Evolutionary conservation across 1,140 invertebrate species (phyloP).

Genomic region (Hestina assimilis): DNA sequence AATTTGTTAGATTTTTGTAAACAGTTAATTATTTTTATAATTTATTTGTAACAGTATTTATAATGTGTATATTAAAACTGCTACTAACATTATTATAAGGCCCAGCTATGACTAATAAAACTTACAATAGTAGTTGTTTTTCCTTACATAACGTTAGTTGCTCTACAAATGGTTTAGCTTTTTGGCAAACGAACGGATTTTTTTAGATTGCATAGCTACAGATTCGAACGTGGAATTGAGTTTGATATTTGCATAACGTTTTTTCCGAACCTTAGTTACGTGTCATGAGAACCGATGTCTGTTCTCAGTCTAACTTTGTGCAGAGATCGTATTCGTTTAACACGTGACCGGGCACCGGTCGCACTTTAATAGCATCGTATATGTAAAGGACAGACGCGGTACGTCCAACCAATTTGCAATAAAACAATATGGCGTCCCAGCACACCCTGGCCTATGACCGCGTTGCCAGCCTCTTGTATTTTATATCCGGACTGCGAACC

Average conservation of each 20-base stretch:
- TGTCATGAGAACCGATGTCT: conserved; percentile 37
- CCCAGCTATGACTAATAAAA: neutral
- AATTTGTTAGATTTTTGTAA: too few relatives aligned
- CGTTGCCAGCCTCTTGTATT: conserved; percentile 54
- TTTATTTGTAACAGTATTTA: too few relatives aligned
- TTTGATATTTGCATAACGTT: conserved; percentile 28
- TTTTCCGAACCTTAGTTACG: conserved; percentile 25
- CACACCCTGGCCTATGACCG: conserved; percentile 50
- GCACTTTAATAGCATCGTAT: conserved; percentile 75
- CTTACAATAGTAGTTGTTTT: neutral
- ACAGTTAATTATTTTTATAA: too few relatives aligned
- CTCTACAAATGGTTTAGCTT: conserved; percentile 16
- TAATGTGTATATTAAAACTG: too few relatives aligned
- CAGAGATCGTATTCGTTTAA: conserved; percentile 73
- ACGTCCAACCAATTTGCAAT: conserved; percentile 76
- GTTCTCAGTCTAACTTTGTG: conserved; percentile 56
- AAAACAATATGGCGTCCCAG: conserved; percentile 72
- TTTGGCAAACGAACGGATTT: conserved; percentile 18
- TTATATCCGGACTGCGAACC: conserved; percentile 48
- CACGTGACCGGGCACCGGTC: conserved; percentile 68
- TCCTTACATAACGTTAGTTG: conserved; percentile 9
- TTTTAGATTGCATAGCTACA: conserved; percentile 20
- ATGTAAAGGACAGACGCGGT: conserved; percentile 73
- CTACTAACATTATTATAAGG: too few relatives aligned
- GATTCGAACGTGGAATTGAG: conserved; percentile 20